phyloP scores from a whole-genome alignment of 2,797 vertebrate species.

The Carduelis carduelis region DNA sequence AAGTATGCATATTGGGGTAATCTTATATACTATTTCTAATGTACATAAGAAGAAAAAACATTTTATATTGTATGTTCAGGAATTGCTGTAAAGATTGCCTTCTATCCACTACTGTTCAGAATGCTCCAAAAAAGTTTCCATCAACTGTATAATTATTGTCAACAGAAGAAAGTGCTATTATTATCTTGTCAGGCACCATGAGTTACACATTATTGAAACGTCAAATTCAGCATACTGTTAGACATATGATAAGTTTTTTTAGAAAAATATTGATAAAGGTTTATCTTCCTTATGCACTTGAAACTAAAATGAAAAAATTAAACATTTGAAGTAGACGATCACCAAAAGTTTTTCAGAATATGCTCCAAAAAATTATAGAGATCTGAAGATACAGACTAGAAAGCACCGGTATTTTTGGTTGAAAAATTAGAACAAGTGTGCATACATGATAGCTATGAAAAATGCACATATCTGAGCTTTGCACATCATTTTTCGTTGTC shows the following conservation, averaged over 20 bases:
- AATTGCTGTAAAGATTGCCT: neutral
- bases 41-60: neutral
- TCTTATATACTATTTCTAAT: neutral
- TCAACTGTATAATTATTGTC: neutral
- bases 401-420: neutral
- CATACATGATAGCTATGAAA: neutral
- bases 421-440: neutral
- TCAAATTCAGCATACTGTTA: neutral
- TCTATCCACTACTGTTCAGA: neutral
- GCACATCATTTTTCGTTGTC: neutral
- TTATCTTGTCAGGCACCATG: slow-evolving; percentile 15
- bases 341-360: neutral
- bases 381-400: neutral
- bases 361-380: neutral
- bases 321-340: neutral
- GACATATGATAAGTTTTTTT: neutral
- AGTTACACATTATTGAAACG: neutral
- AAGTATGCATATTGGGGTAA: neutral
- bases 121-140: neutral
- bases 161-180: slow-evolving; percentile 14
- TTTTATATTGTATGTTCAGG: neutral
- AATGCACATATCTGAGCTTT: neutral
- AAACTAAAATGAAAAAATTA: neutral
- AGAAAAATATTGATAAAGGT: slow-evolving; percentile 31
- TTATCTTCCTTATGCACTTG: neutral